Evolutionary conservation across 2,113 vertebrate species (phyloP).

Genomic region (Psittacus erithacus): DNA sequence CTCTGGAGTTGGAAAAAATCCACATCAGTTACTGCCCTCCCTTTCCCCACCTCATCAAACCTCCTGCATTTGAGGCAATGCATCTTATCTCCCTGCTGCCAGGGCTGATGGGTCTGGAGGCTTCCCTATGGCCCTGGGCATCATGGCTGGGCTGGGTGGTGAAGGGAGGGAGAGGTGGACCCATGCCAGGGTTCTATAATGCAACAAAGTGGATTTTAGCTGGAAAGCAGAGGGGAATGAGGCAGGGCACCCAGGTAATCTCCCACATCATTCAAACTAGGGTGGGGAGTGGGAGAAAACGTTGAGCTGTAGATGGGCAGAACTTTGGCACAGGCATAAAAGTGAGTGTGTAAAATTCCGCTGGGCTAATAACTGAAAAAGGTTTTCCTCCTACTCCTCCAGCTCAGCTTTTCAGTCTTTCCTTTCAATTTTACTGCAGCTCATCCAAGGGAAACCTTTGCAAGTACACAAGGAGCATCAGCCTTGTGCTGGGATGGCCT

Average conservation of each 20-base stretch:
- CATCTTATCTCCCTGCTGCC: background rate
- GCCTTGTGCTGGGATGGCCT: background rate
- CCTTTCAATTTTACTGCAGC: background rate
- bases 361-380: background rate
- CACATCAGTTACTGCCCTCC: background rate
- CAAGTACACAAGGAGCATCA: fast-evolving
- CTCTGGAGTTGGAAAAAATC: background rate
- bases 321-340: background rate
- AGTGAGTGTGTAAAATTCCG: background rate
- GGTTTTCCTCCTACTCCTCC: background rate
- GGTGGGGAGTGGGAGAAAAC: background rate
- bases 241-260: background rate
- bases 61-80: background rate
- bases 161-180: background rate
- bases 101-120: fast-evolving
- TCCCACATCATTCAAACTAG: background rate
- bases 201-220: background rate
- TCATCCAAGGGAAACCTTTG: background rate
- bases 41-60: background rate
- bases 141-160: background rate
- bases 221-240: background rate
- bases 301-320: background rate
- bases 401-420: background rate
- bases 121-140: background rate
- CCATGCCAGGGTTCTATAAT: background rate